Evolutionary conservation across 1,140 invertebrate genomes (phyloP).

Genomic region (Zophobas morio): DNA sequence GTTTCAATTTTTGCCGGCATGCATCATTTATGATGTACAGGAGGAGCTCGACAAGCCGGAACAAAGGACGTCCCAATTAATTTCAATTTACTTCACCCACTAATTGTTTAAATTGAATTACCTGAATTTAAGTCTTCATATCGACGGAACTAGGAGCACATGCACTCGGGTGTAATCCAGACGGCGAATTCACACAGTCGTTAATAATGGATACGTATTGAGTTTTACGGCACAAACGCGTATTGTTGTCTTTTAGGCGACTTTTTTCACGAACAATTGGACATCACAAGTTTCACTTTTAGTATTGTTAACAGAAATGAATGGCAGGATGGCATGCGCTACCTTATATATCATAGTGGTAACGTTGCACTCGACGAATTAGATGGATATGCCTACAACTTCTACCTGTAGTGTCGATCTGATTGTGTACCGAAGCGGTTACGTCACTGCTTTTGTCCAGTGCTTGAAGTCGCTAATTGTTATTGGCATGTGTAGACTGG

Average conservation of each 20-base stretch:
- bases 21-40: neutral
- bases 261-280: conserved; percentile 22
- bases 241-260: neutral
- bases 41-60: neutral
- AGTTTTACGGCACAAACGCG: conserved; percentile 26
- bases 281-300: conserved; percentile 33
- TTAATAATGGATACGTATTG: conserved; percentile 17
- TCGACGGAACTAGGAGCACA: conserved; percentile 21
- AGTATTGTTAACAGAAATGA: conserved; percentile 34
- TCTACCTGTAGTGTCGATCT: conserved; percentile 17
- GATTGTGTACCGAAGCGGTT: conserved; percentile 17
- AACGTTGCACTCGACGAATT: conserved; percentile 32
- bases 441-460: conserved; percentile 29
- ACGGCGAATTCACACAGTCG: conserved; percentile 9
- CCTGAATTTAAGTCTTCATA: conserved; percentile 19
- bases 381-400: conserved; percentile 28
- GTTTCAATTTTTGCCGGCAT: conserved; percentile 4
- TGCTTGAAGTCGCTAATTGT: conserved; percentile 19
- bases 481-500: conserved; percentile 26
- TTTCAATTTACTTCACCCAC: neutral
- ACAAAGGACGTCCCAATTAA: conserved; percentile 8
- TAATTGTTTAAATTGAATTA: conserved; percentile 20
- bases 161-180: conserved; percentile 13
- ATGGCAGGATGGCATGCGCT: conserved; percentile 41
- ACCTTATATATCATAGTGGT: conserved; percentile 40